phyloP scores from a whole-genome alignment of 2,113 vertebrate species.

The Sceloporus undulatus region DNA sequence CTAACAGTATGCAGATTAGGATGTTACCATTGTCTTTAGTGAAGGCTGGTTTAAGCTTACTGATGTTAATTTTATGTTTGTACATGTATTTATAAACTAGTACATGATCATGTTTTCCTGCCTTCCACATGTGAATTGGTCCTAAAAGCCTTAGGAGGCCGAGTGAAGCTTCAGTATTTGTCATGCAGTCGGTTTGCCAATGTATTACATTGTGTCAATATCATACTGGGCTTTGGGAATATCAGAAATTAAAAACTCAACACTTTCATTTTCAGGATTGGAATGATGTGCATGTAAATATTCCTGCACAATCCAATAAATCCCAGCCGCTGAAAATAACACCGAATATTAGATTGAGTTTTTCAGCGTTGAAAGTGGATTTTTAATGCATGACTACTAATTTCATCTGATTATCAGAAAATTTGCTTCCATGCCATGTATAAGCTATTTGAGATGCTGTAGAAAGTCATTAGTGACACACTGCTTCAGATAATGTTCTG shows the following conservation, averaged over 20 bases:
- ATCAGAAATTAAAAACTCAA: conserved; percentile 5
- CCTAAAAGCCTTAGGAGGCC: not conserved
- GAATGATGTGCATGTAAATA: conserved; percentile 44
- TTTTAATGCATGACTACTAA: not conserved
- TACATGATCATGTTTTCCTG: not conserved
- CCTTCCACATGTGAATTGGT: not conserved
- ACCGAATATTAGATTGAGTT: not conserved
- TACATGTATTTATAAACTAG: accelerated
- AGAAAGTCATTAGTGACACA: conserved; percentile 32
- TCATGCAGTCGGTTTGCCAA: not conserved
- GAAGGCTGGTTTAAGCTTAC: not conserved
- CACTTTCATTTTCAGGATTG: not conserved
- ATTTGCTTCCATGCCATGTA: conserved; percentile 8
- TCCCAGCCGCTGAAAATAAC: not conserved
- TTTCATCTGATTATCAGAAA: not conserved
- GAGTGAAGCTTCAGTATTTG: not conserved
- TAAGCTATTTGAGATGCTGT: conserved; percentile 43
- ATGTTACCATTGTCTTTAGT: not conserved
- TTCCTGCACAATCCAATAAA: conserved; percentile 41
- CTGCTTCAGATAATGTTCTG: conserved; percentile 48
- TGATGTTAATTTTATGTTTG: not conserved
- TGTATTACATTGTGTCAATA: accelerated
- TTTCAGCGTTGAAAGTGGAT: not conserved
- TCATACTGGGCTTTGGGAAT: accelerated
- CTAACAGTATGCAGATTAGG: not conserved